A percentile compares a stretch with the other conserved stretches of the same genome.
Conservation (phyloP, 2,888 invertebrate genomes). For the Stegophylla sp. region DNA sequence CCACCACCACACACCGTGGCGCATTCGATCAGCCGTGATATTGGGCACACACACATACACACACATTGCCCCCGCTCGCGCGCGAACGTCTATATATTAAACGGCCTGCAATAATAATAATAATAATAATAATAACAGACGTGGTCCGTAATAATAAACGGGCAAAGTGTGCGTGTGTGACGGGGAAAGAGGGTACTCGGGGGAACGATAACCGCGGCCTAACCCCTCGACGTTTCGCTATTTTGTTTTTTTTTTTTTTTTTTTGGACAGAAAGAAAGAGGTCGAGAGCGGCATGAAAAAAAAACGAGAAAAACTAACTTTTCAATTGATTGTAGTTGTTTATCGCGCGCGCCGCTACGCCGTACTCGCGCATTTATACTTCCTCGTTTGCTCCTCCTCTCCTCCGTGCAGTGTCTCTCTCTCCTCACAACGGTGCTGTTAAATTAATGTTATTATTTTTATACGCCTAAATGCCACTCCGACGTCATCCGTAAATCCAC, state of each 20-base stretch:
- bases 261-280: neutral
- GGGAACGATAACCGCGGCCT: constrained; percentile 47
- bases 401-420: neutral
- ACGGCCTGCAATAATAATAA: constrained; percentile 10
- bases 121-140: constrained; percentile 56
- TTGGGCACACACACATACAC: constrained; percentile 2
- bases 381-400: no score
- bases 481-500: neutral
- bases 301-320: constrained; percentile 25
- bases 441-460: constrained; percentile 47
- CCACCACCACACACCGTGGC: neutral
- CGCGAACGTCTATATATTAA: neutral
- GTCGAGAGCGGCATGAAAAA: neutral
- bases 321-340: constrained; percentile 58
- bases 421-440: constrained; percentile 32
- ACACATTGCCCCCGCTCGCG: no score
- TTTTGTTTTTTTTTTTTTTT: neutral
- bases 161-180: neutral
- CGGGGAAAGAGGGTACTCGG: constrained; percentile 15
- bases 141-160: constrained; percentile 57
- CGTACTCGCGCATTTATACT: neutral
- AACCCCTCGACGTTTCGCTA: neutral
- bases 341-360: constrained; percentile 39
- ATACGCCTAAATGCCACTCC: neutral
- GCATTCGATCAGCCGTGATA: constrained; percentile 57